phyloP scores from a whole-genome alignment of 2,797 vertebrate genomes.

The Tadarida brasiliensis region DNA sequence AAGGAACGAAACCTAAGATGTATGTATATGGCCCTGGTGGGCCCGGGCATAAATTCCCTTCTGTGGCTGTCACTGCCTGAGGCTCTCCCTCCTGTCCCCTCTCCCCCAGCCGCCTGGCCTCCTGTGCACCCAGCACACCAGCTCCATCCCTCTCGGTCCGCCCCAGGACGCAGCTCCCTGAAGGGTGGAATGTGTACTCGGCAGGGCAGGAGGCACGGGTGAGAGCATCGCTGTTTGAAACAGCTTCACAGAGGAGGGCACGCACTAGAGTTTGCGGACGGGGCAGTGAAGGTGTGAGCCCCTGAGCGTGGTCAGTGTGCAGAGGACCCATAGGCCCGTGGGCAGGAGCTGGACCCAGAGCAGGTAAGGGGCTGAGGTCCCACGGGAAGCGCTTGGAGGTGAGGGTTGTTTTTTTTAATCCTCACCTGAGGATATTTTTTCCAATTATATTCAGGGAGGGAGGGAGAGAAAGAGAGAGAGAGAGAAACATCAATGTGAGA shows the following conservation, averaged over 20 bases:
- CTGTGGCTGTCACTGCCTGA: rapidly evolving
- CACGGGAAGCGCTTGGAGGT: rapidly evolving
- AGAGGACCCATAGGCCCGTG: no score
- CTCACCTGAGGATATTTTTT: no score
- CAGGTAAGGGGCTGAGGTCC: not conserved
- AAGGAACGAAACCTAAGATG: not conserved
- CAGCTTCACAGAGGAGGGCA: not conserved
- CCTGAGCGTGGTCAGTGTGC: not conserved
- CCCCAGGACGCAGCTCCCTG: not conserved
- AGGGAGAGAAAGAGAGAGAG: no score
- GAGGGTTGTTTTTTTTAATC: no score
- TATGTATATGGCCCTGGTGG: rapidly evolving
- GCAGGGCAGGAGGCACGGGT: not conserved
- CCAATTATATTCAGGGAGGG: no score
- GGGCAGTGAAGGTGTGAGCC: not conserved
- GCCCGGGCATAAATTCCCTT: no score
- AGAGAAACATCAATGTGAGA: no score
- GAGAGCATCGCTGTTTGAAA: not conserved
- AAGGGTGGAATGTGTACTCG: rapidly evolving
- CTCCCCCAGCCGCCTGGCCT: not conserved
- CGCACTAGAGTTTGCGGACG: rapidly evolving
- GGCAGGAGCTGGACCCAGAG: not conserved
- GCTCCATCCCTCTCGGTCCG: not conserved
- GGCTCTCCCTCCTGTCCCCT: not conserved
- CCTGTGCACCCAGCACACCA: rapidly evolving